These are phyloP conservation scores for Nephila pilipes DNA, from an alignment of 1,140 invertebrate species.

Conservation along the genomic window DNA sequence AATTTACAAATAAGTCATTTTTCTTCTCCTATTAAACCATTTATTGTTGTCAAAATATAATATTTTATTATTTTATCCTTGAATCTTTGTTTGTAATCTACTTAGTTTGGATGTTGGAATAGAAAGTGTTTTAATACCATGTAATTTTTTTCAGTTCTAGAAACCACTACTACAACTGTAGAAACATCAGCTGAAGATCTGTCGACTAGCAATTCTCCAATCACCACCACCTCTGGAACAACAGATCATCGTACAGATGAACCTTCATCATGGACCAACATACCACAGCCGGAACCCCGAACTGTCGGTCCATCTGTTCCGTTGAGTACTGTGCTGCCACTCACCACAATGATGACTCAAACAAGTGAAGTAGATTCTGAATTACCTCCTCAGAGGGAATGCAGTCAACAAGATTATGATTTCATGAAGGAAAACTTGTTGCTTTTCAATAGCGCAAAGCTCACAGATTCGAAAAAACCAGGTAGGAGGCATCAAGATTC, in stretches of 20 bases:
- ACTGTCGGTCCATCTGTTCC: background rate
- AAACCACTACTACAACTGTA: slow-evolving; percentile 44
- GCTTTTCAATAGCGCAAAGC: slow-evolving; percentile 87
- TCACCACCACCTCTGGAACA: background rate
- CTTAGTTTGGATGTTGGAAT: too few relatives aligned
- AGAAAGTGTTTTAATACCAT: too few relatives aligned
- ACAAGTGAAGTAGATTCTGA: background rate
- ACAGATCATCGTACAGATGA: slow-evolving; percentile 28
- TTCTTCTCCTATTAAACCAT: too few relatives aligned
- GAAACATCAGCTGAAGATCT: slow-evolving; percentile 25
- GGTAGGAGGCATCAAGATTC: background rate
- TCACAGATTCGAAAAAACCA: slow-evolving; percentile 83
- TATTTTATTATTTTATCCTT: too few relatives aligned
- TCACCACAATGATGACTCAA: slow-evolving; percentile 26
- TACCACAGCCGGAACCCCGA: slow-evolving; percentile 24
- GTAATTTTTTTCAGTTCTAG: background rate
- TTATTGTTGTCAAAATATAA: too few relatives aligned
- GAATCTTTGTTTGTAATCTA: too few relatives aligned
- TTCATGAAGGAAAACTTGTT: slow-evolving; percentile 87
- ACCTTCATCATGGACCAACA: slow-evolving; percentile 54
- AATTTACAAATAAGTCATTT: too few relatives aligned
- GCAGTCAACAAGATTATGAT: slow-evolving; percentile 79
- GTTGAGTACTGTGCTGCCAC: background rate
- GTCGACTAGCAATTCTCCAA: slow-evolving; percentile 11
- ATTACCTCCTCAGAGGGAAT: slow-evolving; percentile 73